These are phyloP conservation scores for Heloderma charlesbogerti DNA, from an alignment of 2,113 vertebrate species.

Conservation along the genomic window DNA sequence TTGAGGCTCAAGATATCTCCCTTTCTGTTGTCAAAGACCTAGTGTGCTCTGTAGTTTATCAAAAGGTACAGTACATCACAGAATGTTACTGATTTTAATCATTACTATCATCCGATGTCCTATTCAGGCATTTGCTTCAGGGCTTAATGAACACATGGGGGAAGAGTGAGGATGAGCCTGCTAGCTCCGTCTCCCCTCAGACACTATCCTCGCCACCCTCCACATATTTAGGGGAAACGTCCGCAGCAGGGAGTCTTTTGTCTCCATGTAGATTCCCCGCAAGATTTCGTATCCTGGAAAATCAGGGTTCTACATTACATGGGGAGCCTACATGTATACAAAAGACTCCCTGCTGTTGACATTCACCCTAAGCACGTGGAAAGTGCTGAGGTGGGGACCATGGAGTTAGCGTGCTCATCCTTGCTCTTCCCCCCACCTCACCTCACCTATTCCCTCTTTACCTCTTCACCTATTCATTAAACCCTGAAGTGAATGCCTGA, in stretches of 20 bases:
- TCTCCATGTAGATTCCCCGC: background rate
- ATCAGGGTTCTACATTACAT: background rate
- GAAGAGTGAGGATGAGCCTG: background rate
- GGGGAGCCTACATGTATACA: background rate
- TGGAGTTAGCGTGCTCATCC: no score
- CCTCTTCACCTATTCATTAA: background rate
- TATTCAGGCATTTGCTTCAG: background rate
- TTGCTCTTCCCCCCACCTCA: background rate
- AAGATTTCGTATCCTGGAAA: background rate
- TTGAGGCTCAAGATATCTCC: slow-evolving; percentile 93
- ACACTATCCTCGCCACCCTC: background rate
- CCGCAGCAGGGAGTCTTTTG: background rate
- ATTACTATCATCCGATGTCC: slow-evolving; percentile 4
- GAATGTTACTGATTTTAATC: slow-evolving; percentile 9
- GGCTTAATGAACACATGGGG: background rate
- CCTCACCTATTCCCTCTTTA: background rate
- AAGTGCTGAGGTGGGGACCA: background rate
- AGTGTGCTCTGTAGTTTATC: slow-evolving; percentile 97
- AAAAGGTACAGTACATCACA: slow-evolving; percentile 86
- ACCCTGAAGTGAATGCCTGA: background rate
- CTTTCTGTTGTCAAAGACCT: slow-evolving; percentile 95
- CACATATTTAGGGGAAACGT: background rate
- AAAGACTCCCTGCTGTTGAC: background rate
- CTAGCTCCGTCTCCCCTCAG: background rate
- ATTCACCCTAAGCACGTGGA: background rate